Percentiles rank a stretch among this genome's conserved stretches.
Evolutionary conservation across 2,113 vertebrate genomes (phyloP).

Genomic region (Perognathus longimembris): DNA sequence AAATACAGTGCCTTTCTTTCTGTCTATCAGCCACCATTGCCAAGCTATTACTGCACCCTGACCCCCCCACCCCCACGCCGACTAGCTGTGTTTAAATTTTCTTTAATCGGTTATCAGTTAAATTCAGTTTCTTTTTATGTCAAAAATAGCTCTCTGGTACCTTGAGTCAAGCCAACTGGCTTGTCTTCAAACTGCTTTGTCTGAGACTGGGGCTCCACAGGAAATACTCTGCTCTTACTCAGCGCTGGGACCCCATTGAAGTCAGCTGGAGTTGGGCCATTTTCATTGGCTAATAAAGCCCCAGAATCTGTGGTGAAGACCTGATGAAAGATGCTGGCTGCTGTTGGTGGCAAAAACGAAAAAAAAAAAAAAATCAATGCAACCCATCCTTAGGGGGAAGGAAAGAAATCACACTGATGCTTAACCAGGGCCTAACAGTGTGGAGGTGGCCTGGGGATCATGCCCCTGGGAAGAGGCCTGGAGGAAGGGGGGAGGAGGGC

Average conservation of each 20-base stretch:
- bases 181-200: slow-evolving; percentile 73
- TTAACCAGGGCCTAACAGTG: not conserved
- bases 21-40: not conserved
- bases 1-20: not conserved
- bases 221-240: slow-evolving; percentile 31
- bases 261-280: slow-evolving; percentile 73
- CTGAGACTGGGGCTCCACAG: slow-evolving; percentile 60
- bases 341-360: not conserved
- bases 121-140: slow-evolving; percentile 77
- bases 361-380: not conserved
- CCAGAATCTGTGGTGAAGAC: slow-evolving; percentile 62
- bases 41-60: slow-evolving; percentile 33
- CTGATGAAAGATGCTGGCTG: slow-evolving; percentile 74
- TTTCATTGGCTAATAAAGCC: slow-evolving; percentile 74
- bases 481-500: not conserved
- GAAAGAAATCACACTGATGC: not conserved
- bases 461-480: accelerated
- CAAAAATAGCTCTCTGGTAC: slow-evolving; percentile 78
- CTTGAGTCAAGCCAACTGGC: slow-evolving; percentile 71
- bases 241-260: slow-evolving; percentile 61
- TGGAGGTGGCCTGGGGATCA: not conserved
- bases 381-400: not conserved
- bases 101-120: slow-evolving; percentile 77
- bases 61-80: no score
- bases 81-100: slow-evolving; percentile 63